These are phyloP conservation scores for Helicoverpa zea DNA, from an alignment of 1,140 invertebrate genomes.

Conservation along the genomic window DNA sequence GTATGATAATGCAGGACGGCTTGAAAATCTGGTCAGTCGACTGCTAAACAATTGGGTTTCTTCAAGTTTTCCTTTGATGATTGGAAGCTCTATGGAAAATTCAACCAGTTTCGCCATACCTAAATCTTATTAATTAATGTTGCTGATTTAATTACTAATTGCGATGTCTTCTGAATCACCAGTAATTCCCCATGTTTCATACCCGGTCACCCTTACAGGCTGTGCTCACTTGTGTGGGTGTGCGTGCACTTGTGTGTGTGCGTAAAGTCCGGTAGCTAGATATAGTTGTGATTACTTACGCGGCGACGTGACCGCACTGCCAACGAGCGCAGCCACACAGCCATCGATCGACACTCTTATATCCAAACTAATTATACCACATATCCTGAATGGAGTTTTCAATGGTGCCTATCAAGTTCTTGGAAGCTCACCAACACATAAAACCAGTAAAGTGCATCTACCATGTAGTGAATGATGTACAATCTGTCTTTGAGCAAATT, in stretches of 20 bases:
- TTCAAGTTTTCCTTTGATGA: too few relatives aligned
- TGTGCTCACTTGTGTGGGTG: background rate
- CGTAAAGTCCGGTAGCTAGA: slow-evolving; percentile 63
- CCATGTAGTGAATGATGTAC: background rate
- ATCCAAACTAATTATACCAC: slow-evolving; percentile 22
- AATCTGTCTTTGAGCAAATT: too few relatives aligned
- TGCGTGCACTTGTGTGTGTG: slow-evolving; percentile 30
- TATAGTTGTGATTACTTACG: slow-evolving; percentile 62
- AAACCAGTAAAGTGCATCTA: background rate
- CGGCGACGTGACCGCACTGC: slow-evolving; percentile 57
- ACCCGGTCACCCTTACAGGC: background rate
- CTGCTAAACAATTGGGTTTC: too few relatives aligned
- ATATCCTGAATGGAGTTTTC: slow-evolving; percentile 4
- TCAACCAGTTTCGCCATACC: too few relatives aligned
- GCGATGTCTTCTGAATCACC: background rate
- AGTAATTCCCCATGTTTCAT: background rate
- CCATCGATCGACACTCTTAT: slow-evolving; percentile 32
- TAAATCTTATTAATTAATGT: too few relatives aligned
- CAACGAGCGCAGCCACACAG: slow-evolving; percentile 41
- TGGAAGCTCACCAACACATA: background rate
- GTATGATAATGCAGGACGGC: too few relatives aligned
- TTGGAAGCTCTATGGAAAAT: too few relatives aligned
- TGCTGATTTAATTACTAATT: background rate
- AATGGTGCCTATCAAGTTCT: background rate
- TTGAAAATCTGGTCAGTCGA: too few relatives aligned